Evolutionary conservation across 2,797 vertebrate genomes (phyloP).

Genomic region (Crocodylus rhombifer): DNA sequence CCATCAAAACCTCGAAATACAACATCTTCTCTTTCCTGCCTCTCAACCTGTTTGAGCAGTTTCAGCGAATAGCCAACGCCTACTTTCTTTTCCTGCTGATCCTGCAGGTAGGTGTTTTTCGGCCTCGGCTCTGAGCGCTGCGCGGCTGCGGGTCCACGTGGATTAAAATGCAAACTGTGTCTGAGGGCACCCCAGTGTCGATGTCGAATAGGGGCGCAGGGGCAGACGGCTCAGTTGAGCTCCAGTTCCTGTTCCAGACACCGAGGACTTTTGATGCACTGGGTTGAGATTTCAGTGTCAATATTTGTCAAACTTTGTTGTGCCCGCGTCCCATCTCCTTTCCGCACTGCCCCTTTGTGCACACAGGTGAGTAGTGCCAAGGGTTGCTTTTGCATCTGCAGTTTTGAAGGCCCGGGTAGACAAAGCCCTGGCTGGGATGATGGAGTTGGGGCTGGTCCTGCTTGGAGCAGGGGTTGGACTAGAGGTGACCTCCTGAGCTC

Average conservation of each 20-base stretch:
- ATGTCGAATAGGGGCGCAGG: not conserved
- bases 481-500: no score
- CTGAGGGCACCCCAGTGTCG: not conserved
- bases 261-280: no score
- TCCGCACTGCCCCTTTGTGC: not conserved
- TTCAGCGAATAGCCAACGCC: slow-evolving; percentile 92
- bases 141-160: not conserved
- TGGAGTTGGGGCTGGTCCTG: not conserved
- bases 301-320: not conserved
- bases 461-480: no score
- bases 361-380: not conserved
- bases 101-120: slow-evolving; percentile 86
- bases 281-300: no score
- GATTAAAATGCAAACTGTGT: not conserved
- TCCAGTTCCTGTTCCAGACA: not conserved
- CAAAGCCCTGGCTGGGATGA: not conserved
- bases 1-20: slow-evolving; percentile 95
- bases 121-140: slow-evolving; percentile 2
- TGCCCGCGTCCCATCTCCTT: not conserved
- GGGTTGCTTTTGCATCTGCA: not conserved
- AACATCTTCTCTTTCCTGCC: slow-evolving; percentile 92
- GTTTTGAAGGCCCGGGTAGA: not conserved
- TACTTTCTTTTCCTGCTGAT: slow-evolving; percentile 94
- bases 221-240: not conserved
- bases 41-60: slow-evolving; percentile 94